Conservation (phyloP, 1,140 invertebrate genomes). For the Drosophila subobscura region DNA sequence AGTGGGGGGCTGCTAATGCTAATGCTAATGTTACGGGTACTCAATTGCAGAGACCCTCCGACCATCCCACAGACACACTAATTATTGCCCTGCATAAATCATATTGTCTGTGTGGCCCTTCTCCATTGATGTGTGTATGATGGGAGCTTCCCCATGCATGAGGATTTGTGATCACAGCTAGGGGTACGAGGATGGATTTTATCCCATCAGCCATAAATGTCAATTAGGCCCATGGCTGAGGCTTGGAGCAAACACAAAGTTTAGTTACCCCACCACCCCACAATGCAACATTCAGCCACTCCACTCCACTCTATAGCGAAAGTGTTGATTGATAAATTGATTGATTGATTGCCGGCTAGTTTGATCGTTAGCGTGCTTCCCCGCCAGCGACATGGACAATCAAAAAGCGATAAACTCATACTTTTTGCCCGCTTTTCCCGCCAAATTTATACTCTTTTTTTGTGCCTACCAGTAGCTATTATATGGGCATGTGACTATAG, state of each 20-base stretch:
- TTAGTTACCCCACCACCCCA: no score
- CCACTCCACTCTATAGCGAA: conserved; percentile 13
- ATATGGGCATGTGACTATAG: no score
- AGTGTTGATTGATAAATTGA: conserved; percentile 76
- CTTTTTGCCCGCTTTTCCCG: conserved; percentile 17
- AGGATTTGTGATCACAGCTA: no score
- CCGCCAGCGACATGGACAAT: not conserved
- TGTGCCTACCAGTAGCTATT: no score
- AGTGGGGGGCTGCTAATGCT: not conserved
- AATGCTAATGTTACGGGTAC: not conserved
- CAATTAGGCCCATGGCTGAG: conserved; percentile 34
- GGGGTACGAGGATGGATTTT: conserved; percentile 14
- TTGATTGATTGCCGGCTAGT: conserved; percentile 59
- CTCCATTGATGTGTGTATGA: conserved; percentile 13
- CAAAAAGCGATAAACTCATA: conserved; percentile 17
- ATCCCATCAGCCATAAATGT: conserved; percentile 41
- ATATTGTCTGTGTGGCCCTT: conserved; percentile 7
- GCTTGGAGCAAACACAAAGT: not conserved
- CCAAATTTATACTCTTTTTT: conserved; percentile 1
- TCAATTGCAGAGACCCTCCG: not conserved
- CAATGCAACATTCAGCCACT: conserved; percentile 4
- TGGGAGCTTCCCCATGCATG: not conserved
- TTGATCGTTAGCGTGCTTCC: conserved; percentile 56
- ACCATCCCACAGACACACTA: conserved; percentile 18
- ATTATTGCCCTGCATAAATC: conserved; percentile 49